Evolutionary conservation across 2,113 vertebrate genomes (phyloP).

Genomic region (Festucalex cinctus): DNA sequence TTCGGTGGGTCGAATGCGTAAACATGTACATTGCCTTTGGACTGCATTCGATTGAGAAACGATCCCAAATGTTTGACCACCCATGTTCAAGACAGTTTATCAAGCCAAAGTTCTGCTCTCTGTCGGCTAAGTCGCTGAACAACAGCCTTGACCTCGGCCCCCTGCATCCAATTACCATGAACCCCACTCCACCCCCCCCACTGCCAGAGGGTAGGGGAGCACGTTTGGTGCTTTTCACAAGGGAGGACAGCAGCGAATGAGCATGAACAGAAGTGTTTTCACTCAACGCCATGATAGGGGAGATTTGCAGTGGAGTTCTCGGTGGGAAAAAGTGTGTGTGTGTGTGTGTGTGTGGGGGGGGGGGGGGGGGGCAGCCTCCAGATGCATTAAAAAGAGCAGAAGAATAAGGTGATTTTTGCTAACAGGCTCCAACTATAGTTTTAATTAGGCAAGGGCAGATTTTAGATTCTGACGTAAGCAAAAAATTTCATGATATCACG

Average conservation of each 20-base stretch:
- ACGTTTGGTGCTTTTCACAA: constrained; percentile 32
- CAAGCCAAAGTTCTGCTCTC: neutral
- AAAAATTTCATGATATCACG: too few relatives aligned
- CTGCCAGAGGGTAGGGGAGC: constrained; percentile 35
- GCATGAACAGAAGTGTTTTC: constrained; percentile 20
- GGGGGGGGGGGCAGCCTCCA: too few relatives aligned
- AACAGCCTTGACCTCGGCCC: constrained; percentile 36
- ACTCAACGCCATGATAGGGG: constrained; percentile 24
- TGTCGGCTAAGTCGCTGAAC: neutral
- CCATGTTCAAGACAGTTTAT: neutral
- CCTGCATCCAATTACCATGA: constrained; percentile 53
- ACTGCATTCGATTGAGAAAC: neutral
- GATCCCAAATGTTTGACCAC: neutral
- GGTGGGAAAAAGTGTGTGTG: neutral
- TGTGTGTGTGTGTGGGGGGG: too few relatives aligned
- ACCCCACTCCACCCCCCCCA: constrained; percentile 36
- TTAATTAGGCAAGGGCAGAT: too few relatives aligned
- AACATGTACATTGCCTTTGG: neutral
- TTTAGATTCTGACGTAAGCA: too few relatives aligned
- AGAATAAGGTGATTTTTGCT: too few relatives aligned
- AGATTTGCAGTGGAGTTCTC: constrained; percentile 9
- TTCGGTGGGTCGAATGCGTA: neutral
- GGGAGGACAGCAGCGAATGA: constrained; percentile 34
- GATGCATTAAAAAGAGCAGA: neutral
- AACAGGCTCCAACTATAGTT: too few relatives aligned